Conservation (phyloP, 2,888 invertebrate genomes). For the Leptopilina drosophilae region DNA sequence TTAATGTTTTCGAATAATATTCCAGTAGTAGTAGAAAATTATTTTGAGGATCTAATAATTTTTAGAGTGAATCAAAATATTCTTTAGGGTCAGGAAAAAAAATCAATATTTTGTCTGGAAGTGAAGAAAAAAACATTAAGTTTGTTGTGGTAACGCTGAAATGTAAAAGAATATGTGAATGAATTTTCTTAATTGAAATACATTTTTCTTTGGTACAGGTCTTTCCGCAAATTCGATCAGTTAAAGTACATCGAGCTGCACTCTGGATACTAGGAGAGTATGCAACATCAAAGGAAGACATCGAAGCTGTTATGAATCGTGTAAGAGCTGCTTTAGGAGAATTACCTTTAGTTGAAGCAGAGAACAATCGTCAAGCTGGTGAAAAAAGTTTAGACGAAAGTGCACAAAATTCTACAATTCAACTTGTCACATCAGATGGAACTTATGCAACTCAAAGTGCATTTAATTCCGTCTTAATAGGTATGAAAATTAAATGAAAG, state of each 20-base stretch:
- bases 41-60: too few species aligned
- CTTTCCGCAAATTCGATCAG: slow-evolving; percentile 91
- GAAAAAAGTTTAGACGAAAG: slow-evolving; percentile 80
- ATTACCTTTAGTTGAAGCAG: slow-evolving; percentile 79
- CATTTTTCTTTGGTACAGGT: slow-evolving; percentile 81
- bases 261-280: slow-evolving; percentile 99
- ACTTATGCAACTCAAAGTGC: slow-evolving; percentile 99
- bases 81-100: too few species aligned
- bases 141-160: too few species aligned
- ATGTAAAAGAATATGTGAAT: too few species aligned
- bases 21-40: too few species aligned
- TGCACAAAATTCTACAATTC: slow-evolving; percentile 77
- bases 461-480: slow-evolving; percentile 86
- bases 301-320: slow-evolving; percentile 87
- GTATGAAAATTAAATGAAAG: slow-evolving; percentile 57
- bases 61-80: too few species aligned
- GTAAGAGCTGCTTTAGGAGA: slow-evolving; percentile 85
- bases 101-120: too few species aligned
- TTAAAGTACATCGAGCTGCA: slow-evolving; percentile 94
- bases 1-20: too few species aligned
- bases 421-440: slow-evolving; percentile 97
- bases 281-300: slow-evolving; percentile 87
- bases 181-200: too few species aligned
- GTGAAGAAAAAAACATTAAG: too few species aligned
- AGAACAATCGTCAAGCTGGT: slow-evolving; percentile 86